Evolutionary conservation across 1,140 invertebrate species (phyloP).

Genomic region (Cyclargus thomasi): DNA sequence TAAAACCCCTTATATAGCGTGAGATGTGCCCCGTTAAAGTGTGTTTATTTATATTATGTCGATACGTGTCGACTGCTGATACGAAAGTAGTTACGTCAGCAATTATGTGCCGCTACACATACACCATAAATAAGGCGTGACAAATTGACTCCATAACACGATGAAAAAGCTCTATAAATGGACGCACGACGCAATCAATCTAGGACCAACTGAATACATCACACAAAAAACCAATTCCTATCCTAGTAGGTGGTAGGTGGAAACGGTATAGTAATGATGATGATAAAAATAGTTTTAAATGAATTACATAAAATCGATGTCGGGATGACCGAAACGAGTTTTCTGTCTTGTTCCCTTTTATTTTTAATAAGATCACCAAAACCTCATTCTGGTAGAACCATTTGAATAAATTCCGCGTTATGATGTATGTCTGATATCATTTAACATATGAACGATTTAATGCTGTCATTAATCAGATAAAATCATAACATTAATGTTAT

Average conservation of each 20-base stretch:
- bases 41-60: not conserved
- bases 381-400: no score
- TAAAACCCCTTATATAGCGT: not conserved
- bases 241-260: not conserved
- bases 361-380: no score
- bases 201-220: not conserved
- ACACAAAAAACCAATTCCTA: not conserved
- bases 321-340: not conserved
- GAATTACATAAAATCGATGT: not conserved
- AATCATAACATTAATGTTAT: not conserved
- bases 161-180: not conserved
- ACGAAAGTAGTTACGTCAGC: not conserved
- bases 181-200: not conserved
- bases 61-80: conserved; percentile 1
- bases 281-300: not conserved
- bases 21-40: not conserved
- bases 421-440: not conserved
- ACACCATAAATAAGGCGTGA: conserved; percentile 11
- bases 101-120: conserved; percentile 14
- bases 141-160: not conserved
- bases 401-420: no score
- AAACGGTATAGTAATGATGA: not conserved
- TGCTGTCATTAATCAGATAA: not conserved
- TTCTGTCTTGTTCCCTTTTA: not conserved
- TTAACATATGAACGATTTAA: not conserved